These are phyloP conservation scores for Sitta europaea DNA, from an alignment of 2,113 vertebrate genomes.

Conservation along the genomic window DNA sequence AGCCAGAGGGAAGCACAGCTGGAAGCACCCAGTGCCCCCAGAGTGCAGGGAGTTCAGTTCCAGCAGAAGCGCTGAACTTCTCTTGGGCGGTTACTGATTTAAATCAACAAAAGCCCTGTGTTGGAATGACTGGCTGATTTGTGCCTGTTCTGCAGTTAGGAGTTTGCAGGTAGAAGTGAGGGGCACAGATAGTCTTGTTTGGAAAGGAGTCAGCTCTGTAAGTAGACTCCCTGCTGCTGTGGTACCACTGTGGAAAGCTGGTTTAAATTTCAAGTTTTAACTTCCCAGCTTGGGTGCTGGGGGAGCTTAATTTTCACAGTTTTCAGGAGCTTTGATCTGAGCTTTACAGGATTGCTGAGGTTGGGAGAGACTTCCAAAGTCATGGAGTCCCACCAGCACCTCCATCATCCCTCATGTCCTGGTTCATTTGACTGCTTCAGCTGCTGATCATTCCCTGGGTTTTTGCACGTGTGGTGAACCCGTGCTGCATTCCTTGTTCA, in stretches of 20 bases:
- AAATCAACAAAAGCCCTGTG: rapidly evolving
- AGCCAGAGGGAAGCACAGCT: no score
- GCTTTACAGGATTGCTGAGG: background rate
- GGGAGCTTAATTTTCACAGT: background rate
- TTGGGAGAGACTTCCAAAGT: background rate
- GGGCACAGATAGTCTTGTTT: background rate
- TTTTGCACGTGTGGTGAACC: background rate
- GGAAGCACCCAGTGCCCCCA: background rate
- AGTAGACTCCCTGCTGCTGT: background rate
- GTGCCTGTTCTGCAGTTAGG: background rate
- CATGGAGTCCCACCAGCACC: background rate
- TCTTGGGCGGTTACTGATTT: background rate
- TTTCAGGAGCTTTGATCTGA: background rate
- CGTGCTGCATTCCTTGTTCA: background rate
- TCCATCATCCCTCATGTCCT: background rate
- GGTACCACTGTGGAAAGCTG: rapidly evolving
- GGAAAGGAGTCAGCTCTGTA: background rate
- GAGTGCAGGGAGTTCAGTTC: background rate
- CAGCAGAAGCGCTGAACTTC: background rate
- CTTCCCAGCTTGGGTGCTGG: background rate
- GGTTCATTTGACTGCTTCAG: background rate
- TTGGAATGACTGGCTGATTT: background rate
- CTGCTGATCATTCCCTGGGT: background rate
- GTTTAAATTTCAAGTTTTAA: background rate
- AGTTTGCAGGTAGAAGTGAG: background rate